Evolutionary conservation across 2,113 vertebrate species (phyloP).

Genomic region (Acanthochromis polyacanthus): DNA sequence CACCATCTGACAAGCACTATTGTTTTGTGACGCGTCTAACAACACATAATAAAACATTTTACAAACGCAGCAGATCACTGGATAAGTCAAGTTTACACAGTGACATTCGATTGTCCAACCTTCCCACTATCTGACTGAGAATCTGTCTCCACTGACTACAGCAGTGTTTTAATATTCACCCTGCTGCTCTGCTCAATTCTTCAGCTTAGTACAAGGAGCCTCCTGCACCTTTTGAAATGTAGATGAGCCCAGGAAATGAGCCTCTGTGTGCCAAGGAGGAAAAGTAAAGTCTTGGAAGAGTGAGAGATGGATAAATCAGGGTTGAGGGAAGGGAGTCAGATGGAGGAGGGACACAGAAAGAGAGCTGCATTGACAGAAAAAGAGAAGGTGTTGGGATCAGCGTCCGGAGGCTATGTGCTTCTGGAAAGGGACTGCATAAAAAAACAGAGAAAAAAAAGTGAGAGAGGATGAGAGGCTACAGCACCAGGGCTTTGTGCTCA

Average conservation of each 20-base stretch:
- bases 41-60: not conserved
- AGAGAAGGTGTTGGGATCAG: slow-evolving; percentile 4
- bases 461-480: slow-evolving; percentile 40
- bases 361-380: slow-evolving; percentile 26
- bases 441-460: not conserved
- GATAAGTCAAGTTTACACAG: slow-evolving; percentile 23
- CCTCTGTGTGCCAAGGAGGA: slow-evolving; percentile 59
- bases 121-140: slow-evolving; percentile 23
- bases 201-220: slow-evolving; percentile 62
- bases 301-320: slow-evolving; percentile 36
- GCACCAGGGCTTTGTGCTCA: slow-evolving; percentile 58
- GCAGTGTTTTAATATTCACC: slow-evolving; percentile 70
- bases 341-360: slow-evolving; percentile 17
- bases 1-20: not conserved
- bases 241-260: slow-evolving; percentile 80
- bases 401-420: slow-evolving; percentile 6
- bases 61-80: slow-evolving; percentile 2
- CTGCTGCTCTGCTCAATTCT: slow-evolving; percentile 62
- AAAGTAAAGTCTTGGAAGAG: slow-evolving; percentile 51
- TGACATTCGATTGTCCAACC: slow-evolving; percentile 24
- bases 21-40: not conserved
- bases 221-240: slow-evolving; percentile 79
- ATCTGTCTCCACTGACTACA: slow-evolving; percentile 19
- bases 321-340: slow-evolving; percentile 32
- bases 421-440: slow-evolving; percentile 28